phyloP scores from a whole-genome alignment of 2,888 invertebrate genomes.

The Venustoraphidia nigricollis region DNA sequence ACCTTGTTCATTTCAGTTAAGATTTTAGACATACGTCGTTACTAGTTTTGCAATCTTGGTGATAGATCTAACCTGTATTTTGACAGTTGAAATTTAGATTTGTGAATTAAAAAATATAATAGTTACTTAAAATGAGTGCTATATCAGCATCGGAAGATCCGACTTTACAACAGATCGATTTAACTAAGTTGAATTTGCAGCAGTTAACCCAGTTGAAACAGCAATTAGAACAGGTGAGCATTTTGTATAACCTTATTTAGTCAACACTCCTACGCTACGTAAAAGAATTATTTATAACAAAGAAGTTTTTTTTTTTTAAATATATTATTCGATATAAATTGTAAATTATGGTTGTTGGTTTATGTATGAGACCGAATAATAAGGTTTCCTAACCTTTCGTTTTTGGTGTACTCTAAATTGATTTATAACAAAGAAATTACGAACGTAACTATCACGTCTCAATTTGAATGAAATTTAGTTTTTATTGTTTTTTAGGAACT shows the following conservation, averaged over 20 bases:
- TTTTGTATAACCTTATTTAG: conserved; percentile 6
- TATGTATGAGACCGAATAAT: too few species aligned
- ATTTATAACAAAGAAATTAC: too few species aligned
- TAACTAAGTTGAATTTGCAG: conserved; percentile 62
- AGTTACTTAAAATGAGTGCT: conserved; percentile 34
- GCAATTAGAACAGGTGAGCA: conserved; percentile 66
- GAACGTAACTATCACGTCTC: conserved; percentile 6
- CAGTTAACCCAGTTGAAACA: conserved; percentile 74
- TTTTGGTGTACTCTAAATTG: too few species aligned
- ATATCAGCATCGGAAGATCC: conserved; percentile 44
- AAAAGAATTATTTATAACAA: background rate
- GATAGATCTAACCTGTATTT: too few species aligned
- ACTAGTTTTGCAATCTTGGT: too few species aligned
- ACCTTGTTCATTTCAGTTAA: too few species aligned
- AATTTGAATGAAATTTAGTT: conserved; percentile 5
- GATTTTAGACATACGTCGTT: too few species aligned
- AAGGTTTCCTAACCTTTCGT: too few species aligned
- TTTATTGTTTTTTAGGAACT: conserved; percentile 48
- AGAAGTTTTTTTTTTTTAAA: background rate
- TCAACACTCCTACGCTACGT: conserved; percentile 2
- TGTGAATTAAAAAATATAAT: too few species aligned
- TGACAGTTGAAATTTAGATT: too few species aligned
- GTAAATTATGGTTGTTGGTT: too few species aligned
- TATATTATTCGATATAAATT: too few species aligned
- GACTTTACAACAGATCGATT: conserved; percentile 61